Conservation (phyloP, 2,888 invertebrate species). For the Cantharis rufa region DNA sequence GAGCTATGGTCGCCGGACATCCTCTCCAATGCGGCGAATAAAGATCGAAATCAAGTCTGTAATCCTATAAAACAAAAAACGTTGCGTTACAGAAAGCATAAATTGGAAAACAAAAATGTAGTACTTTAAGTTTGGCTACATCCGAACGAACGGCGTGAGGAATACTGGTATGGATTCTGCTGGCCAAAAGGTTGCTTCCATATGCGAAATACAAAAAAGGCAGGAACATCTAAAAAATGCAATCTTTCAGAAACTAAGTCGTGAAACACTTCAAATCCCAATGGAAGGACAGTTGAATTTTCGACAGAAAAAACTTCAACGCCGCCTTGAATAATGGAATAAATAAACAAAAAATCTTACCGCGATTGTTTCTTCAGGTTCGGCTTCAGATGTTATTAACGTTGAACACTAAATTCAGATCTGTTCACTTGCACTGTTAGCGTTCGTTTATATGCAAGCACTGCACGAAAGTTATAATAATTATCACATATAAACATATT, state of each 20-base stretch:
- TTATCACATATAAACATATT: background rate
- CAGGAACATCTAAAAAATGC: conserved; percentile 34
- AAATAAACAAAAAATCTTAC: background rate
- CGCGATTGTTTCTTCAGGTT: background rate
- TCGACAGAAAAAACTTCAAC: background rate
- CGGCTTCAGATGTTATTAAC: background rate
- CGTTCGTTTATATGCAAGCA: background rate
- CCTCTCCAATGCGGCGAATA: conserved; percentile 77
- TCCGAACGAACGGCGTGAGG: conserved; percentile 72
- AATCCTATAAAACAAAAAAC: conserved; percentile 58
- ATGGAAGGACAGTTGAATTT: too few relatives aligned
- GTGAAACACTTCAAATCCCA: too few relatives aligned
- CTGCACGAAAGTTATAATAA: background rate
- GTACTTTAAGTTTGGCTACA: conserved; percentile 70
- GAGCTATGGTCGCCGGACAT: conserved; percentile 79
- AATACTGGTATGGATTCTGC: conserved; percentile 80
- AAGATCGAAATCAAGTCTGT: conserved; percentile 70
- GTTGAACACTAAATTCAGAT: too few relatives aligned
- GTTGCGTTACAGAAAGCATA: background rate
- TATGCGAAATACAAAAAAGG: conserved; percentile 85
- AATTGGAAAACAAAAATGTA: background rate
- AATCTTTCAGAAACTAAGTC: too few relatives aligned
- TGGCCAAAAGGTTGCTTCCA: conserved; percentile 83
- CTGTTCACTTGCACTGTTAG: background rate
- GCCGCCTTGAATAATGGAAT: background rate